phyloP scores from a whole-genome alignment of 2,113 vertebrate species.

The Callopanchax toddi region DNA sequence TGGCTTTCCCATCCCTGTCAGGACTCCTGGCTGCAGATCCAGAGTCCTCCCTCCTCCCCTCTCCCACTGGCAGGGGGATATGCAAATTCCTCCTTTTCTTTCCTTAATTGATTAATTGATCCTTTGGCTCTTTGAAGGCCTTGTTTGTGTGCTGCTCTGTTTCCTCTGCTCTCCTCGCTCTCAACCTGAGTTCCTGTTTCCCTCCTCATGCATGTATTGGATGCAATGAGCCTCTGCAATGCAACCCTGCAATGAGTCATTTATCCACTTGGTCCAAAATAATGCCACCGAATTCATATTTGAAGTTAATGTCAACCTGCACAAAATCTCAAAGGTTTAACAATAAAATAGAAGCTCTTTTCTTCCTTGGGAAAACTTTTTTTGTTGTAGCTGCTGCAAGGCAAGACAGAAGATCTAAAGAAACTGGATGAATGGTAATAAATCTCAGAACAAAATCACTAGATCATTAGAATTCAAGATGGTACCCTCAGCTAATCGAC shows the following conservation, averaged over 20 bases:
- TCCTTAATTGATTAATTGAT: constrained; percentile 84
- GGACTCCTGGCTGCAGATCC: constrained; percentile 73
- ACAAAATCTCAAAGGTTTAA: too few relatives aligned
- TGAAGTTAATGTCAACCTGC: too few relatives aligned
- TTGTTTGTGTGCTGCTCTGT: constrained; percentile 68
- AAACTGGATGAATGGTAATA: too few relatives aligned
- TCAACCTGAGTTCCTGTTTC: constrained; percentile 59
- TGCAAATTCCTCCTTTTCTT: constrained; percentile 81
- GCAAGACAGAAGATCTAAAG: too few relatives aligned
- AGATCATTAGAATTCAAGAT: too few relatives aligned
- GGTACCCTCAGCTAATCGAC: too few relatives aligned
- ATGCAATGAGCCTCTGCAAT: too few relatives aligned
- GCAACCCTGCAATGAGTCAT: constrained; percentile 28
- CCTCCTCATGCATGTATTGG: constrained; percentile 20
- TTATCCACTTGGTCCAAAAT: constrained; percentile 25
- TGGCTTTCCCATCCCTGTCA: constrained; percentile 65
- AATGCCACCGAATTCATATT: too few relatives aligned
- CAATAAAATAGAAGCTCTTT: too few relatives aligned
- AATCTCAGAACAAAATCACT: too few relatives aligned
- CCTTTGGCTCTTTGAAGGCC: constrained; percentile 73
- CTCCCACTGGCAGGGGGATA: constrained; percentile 67
- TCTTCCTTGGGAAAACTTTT: too few relatives aligned
- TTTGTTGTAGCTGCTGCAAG: too few relatives aligned
- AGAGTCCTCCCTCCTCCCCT: constrained; percentile 22
- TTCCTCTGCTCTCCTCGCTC: constrained; percentile 40